These are phyloP conservation scores for Paralvinella palmiformis DNA, from an alignment of 1,140 invertebrate species.

Conservation along the genomic window DNA sequence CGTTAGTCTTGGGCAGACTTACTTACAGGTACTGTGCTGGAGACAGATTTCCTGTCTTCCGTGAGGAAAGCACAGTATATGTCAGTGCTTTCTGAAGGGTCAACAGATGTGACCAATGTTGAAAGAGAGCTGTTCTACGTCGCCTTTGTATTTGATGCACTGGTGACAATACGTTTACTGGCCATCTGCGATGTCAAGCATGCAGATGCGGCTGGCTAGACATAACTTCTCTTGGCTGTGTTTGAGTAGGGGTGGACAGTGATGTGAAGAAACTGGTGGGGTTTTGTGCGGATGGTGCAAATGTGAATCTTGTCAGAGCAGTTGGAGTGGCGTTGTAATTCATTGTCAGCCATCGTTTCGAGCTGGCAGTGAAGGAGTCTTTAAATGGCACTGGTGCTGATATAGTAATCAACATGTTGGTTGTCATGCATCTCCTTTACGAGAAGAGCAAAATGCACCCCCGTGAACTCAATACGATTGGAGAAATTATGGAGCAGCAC, in stretches of 20 bases:
- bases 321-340: neutral
- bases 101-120: too few relatives aligned
- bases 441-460: neutral
- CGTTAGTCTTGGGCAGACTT: too few relatives aligned
- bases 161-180: too few relatives aligned
- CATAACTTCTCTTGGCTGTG: too few relatives aligned
- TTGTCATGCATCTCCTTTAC: neutral
- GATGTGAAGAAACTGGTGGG: neutral
- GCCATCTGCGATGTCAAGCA: too few relatives aligned
- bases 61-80: too few relatives aligned
- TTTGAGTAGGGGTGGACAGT: neutral
- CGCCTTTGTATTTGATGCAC: too few relatives aligned
- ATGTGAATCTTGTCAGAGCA: conserved; percentile 3
- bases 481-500: neutral
- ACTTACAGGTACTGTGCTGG: too few relatives aligned
- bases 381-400: conserved; percentile 1
- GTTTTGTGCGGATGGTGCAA: neutral
- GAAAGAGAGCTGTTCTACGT: too few relatives aligned
- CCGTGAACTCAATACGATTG: conserved; percentile 1
- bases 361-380: neutral
- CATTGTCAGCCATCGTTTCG: conserved; percentile 2
- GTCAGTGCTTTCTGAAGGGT: too few relatives aligned
- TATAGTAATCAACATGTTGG: neutral
- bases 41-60: too few relatives aligned
- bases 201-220: too few relatives aligned